Evolutionary conservation across 2,113 vertebrate genomes (phyloP), one percentile per base, ranked within the genome.

Genomic region (Raja brachyura): DNA sequence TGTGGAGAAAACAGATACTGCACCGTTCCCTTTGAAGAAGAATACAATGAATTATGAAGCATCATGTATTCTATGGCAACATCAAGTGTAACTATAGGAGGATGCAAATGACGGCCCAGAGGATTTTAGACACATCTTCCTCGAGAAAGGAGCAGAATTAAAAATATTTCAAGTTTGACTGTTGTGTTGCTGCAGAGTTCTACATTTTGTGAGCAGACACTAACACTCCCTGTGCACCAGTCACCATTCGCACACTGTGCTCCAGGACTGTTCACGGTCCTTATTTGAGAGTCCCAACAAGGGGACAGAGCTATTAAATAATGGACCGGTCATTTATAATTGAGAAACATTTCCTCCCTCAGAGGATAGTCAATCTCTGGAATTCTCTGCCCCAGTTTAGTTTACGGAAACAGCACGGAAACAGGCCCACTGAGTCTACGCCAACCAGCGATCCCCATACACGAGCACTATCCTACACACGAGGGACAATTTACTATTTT

Each of bases 11-110:
- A 59, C 56, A 22, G 79, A 85, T 85, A 59, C 2, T 10, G 54
- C 48, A 85, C 54, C 8, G 56, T 86, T 86, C 56, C 81, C 56
- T 86, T 86, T 61, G 81, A 61, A 86, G 81, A 61, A 86, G 81
- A 86, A n/a, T 14, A 25, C 59, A 86, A 86, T 86, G 61, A 86
- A 61, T 86, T 86, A 86, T 86, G 22, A 86, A 61, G 81, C 2
- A 25, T 59, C 11, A 61, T 61, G 25, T 86, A 86, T 54, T 56
- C 81, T 25, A 86, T 56, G 59, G 81, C 54, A 61, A 85, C 54
- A 85, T 85, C 25, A 85, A 85, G 59, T 85, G 59, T 59, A 85
- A 85, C 59, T 10, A 61, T 85, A n/a, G 79, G 48, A 83, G 22
- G 48, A 28, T 61, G 81, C 56, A 86, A 86, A 28, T 86, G 56